These are phyloP conservation scores for Plutella xylostella DNA, from an alignment of 2,888 invertebrate genomes.

Conservation along the genomic window DNA sequence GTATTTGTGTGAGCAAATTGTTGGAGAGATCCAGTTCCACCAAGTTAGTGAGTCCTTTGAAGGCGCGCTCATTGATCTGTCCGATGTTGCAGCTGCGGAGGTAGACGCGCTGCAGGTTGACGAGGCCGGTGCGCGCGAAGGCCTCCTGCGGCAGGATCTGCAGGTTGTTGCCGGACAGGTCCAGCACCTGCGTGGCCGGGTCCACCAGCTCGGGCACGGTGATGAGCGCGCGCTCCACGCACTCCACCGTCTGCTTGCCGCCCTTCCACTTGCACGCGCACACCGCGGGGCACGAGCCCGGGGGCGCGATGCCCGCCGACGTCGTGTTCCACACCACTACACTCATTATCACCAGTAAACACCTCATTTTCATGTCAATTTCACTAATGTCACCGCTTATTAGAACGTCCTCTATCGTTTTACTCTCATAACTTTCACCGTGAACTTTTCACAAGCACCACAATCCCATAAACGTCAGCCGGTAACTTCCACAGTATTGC, in stretches of 20 bases:
- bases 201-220: constrained; percentile 89
- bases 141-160: constrained; percentile 85
- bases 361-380: constrained; percentile 56
- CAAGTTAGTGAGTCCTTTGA: constrained; percentile 88
- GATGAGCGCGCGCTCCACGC: constrained; percentile 84
- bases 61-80: constrained; percentile 86
- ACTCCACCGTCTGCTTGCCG: constrained; percentile 93
- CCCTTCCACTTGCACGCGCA: constrained; percentile 96
- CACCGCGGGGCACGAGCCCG: constrained; percentile 77
- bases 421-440: neutral
- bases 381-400: neutral
- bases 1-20: constrained; percentile 84
- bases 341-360: constrained; percentile 56
- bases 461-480: constrained; percentile 19
- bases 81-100: constrained; percentile 86
- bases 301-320: constrained; percentile 55
- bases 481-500: constrained; percentile 24
- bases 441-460: constrained; percentile 10
- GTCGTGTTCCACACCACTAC: constrained; percentile 54
- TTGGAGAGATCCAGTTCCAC: constrained; percentile 90
- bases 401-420: too few species aligned
- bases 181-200: constrained; percentile 90
- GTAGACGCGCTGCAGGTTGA: constrained; percentile 89
- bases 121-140: constrained; percentile 82
- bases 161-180: constrained; percentile 89